Evolutionary conservation across 2,113 vertebrate genomes (phyloP), one percentile per base, ranked within the genome.

Genomic region (Castor canadensis): DNA sequence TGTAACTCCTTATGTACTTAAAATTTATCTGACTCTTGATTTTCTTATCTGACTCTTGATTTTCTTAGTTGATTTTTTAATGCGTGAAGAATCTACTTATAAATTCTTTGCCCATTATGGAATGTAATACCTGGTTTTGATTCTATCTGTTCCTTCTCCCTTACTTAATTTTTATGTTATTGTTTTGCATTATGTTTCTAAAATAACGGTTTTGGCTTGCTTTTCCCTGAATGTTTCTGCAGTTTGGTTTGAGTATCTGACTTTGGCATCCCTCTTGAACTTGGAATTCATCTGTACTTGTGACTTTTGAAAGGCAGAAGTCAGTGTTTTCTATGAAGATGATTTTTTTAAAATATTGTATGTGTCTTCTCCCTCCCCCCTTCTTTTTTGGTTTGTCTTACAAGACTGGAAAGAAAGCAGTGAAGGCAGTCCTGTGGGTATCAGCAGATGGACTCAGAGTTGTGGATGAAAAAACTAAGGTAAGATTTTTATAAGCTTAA

Each of bases 381-480:
- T 76, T 43, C 32, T 87, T 86, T 89, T 93, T 98, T 95, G 94
- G 96, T 95, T 97, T 96, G 88, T 98, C 84, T 90, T 97, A 71
- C 89, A 99, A 99, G 99, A 99, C 99, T 71, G 99, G 99, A 96
- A 99, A 99, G 99, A 99, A 99, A 97, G 98, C 99, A 0, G 99
- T 99, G 95, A 99, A 99, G 82, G 99, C 99, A 3, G 99, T 99
- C 97, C 97, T 99, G 83, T 99, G 99, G 99, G 99, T 99, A 87
- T 99, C 99, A 0, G 99, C 99, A 38, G 99, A 99, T 93, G 99
- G 99, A 97, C 99, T 99, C 88, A 98, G 99, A 87, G 99, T 99
- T 35, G 99, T 99, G 92, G 99, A 99, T 96, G 99, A 99, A 98
- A 99, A 99, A 98, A 99, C 99, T 87, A 99, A 99, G 99, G 99